Evolutionary conservation across 2,113 vertebrate species (phyloP).

Genomic region (Acrocephalus kingi): DNA sequence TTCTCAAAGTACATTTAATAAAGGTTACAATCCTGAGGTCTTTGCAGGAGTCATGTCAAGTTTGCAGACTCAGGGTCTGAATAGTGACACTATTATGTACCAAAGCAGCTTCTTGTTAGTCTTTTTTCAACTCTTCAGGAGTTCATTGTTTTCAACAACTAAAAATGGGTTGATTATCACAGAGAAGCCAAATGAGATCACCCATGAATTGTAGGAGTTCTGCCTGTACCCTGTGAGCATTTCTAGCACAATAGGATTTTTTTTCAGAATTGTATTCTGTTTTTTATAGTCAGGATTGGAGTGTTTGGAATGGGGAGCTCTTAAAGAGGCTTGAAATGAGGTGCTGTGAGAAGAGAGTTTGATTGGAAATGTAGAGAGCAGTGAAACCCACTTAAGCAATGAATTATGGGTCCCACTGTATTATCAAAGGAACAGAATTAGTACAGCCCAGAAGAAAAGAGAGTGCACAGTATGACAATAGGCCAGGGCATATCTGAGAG

Average conservation of each 20-base stretch:
- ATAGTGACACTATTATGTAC: background rate
- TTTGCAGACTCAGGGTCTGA: background rate
- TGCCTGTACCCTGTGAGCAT: background rate
- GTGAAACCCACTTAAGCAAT: background rate
- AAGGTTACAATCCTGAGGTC: background rate
- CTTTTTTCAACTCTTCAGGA: slow-evolving; percentile 3
- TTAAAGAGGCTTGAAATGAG: slow-evolving; percentile 56
- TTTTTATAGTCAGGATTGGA: background rate
- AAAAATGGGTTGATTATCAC: background rate
- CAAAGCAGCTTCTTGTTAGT: slow-evolving; percentile 3
- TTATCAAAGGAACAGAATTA: slow-evolving; percentile 47
- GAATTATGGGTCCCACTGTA: background rate
- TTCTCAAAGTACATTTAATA: background rate
- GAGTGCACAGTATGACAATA: slow-evolving; percentile 27
- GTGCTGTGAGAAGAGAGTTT: slow-evolving; percentile 50
- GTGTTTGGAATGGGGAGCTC: slow-evolving; percentile 32
- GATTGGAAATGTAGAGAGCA: slow-evolving; percentile 38
- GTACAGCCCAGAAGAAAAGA: slow-evolving; percentile 37
- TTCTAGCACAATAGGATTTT: background rate
- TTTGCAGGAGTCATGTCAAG: background rate
- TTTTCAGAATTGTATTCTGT: background rate
- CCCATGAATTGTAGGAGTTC: background rate
- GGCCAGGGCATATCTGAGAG: slow-evolving; percentile 30
- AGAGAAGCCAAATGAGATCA: background rate
- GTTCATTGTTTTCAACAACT: background rate